Conservation (phyloP, 1,140 invertebrate genomes). For the Zaprionus lachaisei region DNA sequence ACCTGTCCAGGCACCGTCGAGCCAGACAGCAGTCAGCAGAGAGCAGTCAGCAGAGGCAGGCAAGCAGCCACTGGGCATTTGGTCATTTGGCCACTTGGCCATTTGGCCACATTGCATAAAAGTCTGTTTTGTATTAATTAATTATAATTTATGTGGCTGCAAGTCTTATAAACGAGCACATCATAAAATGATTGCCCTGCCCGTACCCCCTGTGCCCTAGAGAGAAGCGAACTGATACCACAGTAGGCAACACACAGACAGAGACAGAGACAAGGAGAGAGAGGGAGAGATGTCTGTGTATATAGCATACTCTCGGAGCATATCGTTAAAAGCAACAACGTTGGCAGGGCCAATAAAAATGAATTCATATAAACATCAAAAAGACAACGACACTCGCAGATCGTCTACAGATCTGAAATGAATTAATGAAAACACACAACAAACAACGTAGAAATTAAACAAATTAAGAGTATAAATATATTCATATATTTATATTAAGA, state of each 20-base stretch:
- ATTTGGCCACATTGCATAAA: constrained; percentile 58
- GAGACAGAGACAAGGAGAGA: no score
- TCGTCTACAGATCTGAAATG: constrained; percentile 37
- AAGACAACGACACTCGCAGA: constrained; percentile 40
- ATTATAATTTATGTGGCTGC: constrained; percentile 79
- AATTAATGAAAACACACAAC: constrained; percentile 51
- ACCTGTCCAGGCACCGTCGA: constrained; percentile 26
- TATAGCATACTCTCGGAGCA: neutral
- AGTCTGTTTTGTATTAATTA: constrained; percentile 79
- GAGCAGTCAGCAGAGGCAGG: neutral
- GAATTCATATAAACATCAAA: constrained; percentile 68
- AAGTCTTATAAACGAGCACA: constrained; percentile 75
- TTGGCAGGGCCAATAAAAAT: constrained; percentile 44
- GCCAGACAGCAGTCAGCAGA: neutral
- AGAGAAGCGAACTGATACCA: neutral
- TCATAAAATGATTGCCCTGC: constrained; percentile 69
- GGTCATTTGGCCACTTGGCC: constrained; percentile 29
- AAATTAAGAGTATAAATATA: constrained; percentile 32
- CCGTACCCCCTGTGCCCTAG: neutral
- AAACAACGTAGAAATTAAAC: constrained; percentile 7
- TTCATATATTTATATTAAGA: constrained; percentile 54
- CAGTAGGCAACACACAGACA: neutral
- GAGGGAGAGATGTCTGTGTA: neutral
- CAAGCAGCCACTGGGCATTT: constrained; percentile 7
- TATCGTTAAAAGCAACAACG: constrained; percentile 22